These are phyloP conservation scores for Megalurothrips usitatus DNA, from an alignment of 2,888 invertebrate genomes.

Conservation along the genomic window DNA sequence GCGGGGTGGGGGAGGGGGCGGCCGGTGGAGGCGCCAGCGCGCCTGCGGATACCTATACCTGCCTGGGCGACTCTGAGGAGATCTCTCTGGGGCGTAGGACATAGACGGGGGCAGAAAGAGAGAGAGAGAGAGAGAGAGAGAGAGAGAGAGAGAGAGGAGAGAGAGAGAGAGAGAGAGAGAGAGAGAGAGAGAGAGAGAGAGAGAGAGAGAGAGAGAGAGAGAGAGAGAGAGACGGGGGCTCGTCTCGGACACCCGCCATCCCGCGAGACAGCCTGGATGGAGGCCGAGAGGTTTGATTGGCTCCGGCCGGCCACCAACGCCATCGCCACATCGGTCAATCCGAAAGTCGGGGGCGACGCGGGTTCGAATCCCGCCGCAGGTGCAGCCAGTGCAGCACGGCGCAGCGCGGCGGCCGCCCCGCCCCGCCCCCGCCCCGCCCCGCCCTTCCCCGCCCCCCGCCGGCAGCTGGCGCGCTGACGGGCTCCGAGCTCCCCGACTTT, in stretches of 20 bases:
- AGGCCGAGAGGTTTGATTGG: no score
- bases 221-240: neutral
- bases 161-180: neutral
- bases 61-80: neutral
- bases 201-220: slow-evolving; percentile 1
- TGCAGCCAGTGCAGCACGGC: no score
- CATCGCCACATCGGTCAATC: no score
- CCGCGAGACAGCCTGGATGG: no score
- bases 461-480: neutral
- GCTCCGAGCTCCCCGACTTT: no score
- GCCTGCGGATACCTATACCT: no score
- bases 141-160: neutral
- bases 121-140: neutral
- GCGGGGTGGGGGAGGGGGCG: neutral
- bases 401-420: no score
- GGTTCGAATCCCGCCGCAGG: no score
- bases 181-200: slow-evolving; percentile 1
- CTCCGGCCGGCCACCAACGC: no score
- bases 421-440: neutral
- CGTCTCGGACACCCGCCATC: no score
- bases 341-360: no score
- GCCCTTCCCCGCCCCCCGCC: neutral
- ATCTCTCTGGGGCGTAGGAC: neutral
- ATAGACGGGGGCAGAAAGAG: no score
- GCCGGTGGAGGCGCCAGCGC: neutral